Percentiles rank a stretch among this genome's conserved stretches.
These are phyloP conservation scores for Sitodiplosis mosellana DNA, from an alignment of 1,140 invertebrate species.

Conservation along the genomic window DNA sequence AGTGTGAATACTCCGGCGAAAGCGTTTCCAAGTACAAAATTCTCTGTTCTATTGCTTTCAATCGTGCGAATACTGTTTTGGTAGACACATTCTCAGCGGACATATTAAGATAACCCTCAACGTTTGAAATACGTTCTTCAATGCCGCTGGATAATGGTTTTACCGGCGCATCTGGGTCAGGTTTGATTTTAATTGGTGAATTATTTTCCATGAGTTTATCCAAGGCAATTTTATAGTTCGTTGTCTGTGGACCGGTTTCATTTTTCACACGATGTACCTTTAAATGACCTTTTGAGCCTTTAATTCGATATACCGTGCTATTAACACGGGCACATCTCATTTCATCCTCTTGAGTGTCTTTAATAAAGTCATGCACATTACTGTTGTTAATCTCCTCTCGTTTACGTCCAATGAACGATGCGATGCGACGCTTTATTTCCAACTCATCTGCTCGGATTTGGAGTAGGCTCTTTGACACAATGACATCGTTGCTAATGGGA, in stretches of 20 bases:
- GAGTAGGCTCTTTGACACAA: constrained; percentile 28
- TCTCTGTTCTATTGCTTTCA: constrained; percentile 45
- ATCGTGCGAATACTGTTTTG: constrained; percentile 35
- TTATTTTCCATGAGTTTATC: constrained; percentile 16
- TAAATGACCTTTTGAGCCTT: constrained; percentile 47
- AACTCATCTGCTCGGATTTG: constrained; percentile 34
- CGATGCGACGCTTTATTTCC: constrained; percentile 34
- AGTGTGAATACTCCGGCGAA: constrained; percentile 47
- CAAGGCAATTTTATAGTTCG: constrained; percentile 13
- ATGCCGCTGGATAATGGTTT: constrained; percentile 23
- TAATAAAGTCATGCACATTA: constrained; percentile 47
- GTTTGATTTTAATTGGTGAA: constrained; percentile 7
- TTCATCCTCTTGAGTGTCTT: constrained; percentile 9
- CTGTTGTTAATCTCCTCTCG: constrained; percentile 39
- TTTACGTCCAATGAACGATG: constrained; percentile 40
- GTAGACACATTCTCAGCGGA: constrained; percentile 26
- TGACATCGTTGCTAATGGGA: constrained; percentile 13
- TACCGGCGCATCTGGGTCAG: constrained; percentile 12
- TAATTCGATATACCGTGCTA: constrained; percentile 37
- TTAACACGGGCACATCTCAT: constrained; percentile 43
- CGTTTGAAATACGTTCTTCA: constrained; percentile 34
- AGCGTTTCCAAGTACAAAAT: constrained; percentile 43
- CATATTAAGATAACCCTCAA: constrained; percentile 34
- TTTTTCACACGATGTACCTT: constrained; percentile 37
- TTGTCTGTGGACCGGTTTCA: constrained; percentile 36